Evolutionary conservation across 2,113 vertebrate genomes (phyloP), one percentile per base, ranked within the genome.

Genomic region (Bungarus multicinctus): DNA sequence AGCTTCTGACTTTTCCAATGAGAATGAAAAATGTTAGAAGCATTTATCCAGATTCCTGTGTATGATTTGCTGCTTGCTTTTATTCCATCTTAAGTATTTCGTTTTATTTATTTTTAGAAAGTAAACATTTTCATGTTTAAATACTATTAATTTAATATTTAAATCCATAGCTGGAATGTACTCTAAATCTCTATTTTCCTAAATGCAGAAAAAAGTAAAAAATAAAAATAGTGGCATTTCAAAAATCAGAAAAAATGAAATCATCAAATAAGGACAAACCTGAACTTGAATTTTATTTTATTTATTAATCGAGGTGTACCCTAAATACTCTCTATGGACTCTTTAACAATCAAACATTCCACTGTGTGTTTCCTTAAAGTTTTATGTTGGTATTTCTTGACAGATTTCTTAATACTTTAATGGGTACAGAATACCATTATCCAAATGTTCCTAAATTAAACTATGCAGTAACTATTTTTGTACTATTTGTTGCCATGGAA

Each of bases 1-100:
- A 25, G 18, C 57, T 93, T 95, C 87, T 93, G 55, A 43, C 89
- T 88, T 95, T 95, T 91, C n/a, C 4, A 4, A 16, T 92, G 30
- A 30, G 85, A 25, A 4, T 90, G 57, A 85, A 43, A 91, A 91
- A 87, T 69, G n/a, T 52, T 92, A 94, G 55, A 93, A 90, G 54
- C 52, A 95, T 55, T 92, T 90, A 22, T 30, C 58, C 27, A 87
- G n/a, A 58, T 54, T 25, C 10, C 57, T 43, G 16, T 91, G 39
- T 45, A 8, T 34, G 5, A n/a, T 39, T 43, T 91, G 34, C 16
- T 53, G 45, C 3, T 88, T 87, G 52, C 12, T 30, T 57, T 57
- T 88, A 45, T 88, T 54, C 4, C 1, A 10, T 18, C 86, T 52
- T 47, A 11, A 27, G 34, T 53, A 30, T 39, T 64, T n/a, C 30